Base-by-base conservation (phyloP, 2,888 invertebrate genomes). In the Lordiphosa fenestrarum region DNA sequence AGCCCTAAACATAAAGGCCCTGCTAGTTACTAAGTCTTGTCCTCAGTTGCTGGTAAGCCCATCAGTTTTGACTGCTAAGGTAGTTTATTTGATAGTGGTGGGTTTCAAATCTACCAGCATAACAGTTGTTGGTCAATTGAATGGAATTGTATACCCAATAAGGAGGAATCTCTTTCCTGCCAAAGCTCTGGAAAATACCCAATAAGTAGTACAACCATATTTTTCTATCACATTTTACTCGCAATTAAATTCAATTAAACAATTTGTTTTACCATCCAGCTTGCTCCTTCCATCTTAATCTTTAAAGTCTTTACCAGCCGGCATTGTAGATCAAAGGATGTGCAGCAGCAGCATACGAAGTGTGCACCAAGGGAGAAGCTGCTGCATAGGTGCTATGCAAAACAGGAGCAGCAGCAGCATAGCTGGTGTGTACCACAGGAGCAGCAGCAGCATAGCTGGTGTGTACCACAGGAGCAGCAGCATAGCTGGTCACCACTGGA, bases 391-490 rank as follows among this genome's bases (percentile, higher is more conserved):
- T 64, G 39, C 69, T 75, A 41, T 70, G 70, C 2, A 86, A 71
- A 40, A 78, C 76, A 7, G 87, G 87, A 9, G 87, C 72, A 39
- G 81, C 63, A 50, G 73, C 67, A 0, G 69, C 69, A 51, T 75
- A 77, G 4, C 63, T 55, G 41, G 55, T 38, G 12, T 51, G 53
- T 21, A 54, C 23, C 4, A 66, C 13, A 9, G 69, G 71, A 33
- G 67, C 30, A 21, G 60, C 53, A 36, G 58, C 65, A 4, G 57
- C 56, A 48, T 75, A 73, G 38, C 65, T 61, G 37, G 63, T 63
- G 36, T 65, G 64, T 3, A 76, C 40, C 0, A 71, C 37, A 54
- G 61, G 49, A 21, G 69, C 62, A 81, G 64, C 36, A 6, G 67
- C 63, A 13, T 71, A 71, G 53, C 23, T 23, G 23, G 46, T 73